These are phyloP conservation scores for Actinopyga echinites DNA, from an alignment of 53 echinoderm and acorn worm species.

Conservation along the genomic window DNA sequence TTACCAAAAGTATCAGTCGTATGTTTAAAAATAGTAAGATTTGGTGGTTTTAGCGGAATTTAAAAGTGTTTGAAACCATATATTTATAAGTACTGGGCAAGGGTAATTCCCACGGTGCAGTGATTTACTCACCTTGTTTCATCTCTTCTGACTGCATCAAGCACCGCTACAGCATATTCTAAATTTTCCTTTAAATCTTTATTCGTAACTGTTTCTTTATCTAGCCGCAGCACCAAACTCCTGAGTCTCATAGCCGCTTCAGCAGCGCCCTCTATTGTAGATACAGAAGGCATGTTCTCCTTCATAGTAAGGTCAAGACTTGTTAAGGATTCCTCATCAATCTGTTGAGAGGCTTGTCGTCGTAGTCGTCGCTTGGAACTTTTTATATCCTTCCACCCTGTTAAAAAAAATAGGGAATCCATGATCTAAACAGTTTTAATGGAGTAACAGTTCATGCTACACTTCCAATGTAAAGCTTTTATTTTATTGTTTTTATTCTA, in stretches of 20 bases:
- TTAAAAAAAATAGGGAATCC: not conserved
- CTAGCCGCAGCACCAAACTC: slow-evolving; percentile 78
- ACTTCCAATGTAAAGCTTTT: too few species aligned
- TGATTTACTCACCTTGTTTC: slow-evolving; percentile 54
- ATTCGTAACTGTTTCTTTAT: slow-evolving; percentile 77
- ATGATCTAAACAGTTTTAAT: too few species aligned
- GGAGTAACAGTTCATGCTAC: too few species aligned
- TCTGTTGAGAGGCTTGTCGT: slow-evolving; percentile 71
- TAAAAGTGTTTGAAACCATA: too few species aligned
- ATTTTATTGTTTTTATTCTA: too few species aligned
- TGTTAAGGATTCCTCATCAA: slow-evolving; percentile 80
- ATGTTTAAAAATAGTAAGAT: too few species aligned
- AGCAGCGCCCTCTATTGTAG: slow-evolving; percentile 80
- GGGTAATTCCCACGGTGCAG: not conserved
- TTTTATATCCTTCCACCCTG: slow-evolving; percentile 40
- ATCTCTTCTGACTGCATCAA: slow-evolving; percentile 71
- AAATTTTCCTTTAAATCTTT: slow-evolving; percentile 80
- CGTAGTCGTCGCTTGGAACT: slow-evolving; percentile 62
- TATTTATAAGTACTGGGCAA: not conserved
- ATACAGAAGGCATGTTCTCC: slow-evolving; percentile 73
- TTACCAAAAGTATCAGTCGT: too few species aligned
- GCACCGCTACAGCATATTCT: slow-evolving; percentile 85
- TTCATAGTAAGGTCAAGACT: slow-evolving; percentile 75
- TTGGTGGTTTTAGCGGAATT: too few species aligned
- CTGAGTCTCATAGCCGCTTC: slow-evolving; percentile 84